These are phyloP conservation scores for Corythoichthys intestinalis DNA, from an alignment of 2,113 vertebrate species.

Conservation along the genomic window DNA sequence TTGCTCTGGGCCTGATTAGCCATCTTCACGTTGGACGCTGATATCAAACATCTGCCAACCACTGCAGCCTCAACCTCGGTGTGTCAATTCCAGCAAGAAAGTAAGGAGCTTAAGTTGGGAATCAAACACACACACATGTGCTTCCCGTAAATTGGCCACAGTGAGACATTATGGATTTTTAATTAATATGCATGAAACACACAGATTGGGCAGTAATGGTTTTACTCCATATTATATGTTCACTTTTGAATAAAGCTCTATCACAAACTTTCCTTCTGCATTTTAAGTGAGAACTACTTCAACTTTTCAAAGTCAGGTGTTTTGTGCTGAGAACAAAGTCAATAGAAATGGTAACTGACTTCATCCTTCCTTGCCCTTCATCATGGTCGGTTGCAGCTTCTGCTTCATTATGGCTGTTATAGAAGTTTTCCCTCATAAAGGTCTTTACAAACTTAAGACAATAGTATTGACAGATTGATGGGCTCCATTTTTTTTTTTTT, in stretches of 20 bases:
- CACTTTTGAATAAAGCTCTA: conserved; percentile 25
- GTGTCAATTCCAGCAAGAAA: conserved; percentile 19
- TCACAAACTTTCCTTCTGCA: conserved; percentile 13
- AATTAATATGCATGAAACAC: background rate
- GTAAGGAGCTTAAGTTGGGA: conserved; percentile 28
- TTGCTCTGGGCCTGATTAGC: conserved; percentile 49
- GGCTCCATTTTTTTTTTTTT: too few species aligned
- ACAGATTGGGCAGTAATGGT: background rate
- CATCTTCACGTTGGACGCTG: conserved; percentile 33
- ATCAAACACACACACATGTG: conserved; percentile 9
- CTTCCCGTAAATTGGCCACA: background rate
- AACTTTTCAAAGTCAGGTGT: conserved; percentile 33
- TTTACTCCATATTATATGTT: conserved; percentile 28
- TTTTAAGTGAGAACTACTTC: conserved; percentile 35
- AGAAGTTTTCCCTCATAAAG: conserved; percentile 41
- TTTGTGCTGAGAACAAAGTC: conserved; percentile 41
- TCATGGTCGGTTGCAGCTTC: conserved; percentile 32
- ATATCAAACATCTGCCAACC: conserved; percentile 44
- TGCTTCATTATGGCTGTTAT: conserved; percentile 43
- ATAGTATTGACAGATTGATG: conserved; percentile 32
- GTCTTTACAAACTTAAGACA: conserved; percentile 34
- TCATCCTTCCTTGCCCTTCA: conserved; percentile 45
- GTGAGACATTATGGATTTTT: background rate
- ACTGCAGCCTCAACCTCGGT: conserved; percentile 15
- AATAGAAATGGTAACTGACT: conserved; percentile 13